Percentiles rank a stretch among this genome's conserved stretches.
These are phyloP conservation scores for Plebejus melissa DNA, from an alignment of 2,888 invertebrate genomes.

Conservation along the genomic window DNA sequence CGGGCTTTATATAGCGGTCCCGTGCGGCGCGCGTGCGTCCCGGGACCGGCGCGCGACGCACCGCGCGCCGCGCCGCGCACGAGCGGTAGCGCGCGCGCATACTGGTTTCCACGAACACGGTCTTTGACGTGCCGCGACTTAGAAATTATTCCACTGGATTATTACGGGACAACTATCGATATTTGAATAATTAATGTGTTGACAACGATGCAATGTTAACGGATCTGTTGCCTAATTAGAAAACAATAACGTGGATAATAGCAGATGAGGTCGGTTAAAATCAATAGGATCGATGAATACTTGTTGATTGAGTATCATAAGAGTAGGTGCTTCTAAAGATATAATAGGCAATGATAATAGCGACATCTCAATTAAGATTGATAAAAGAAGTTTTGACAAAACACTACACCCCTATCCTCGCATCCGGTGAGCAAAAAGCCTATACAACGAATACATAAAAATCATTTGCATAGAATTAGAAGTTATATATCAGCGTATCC, in stretches of 20 bases:
- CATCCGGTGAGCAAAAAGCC: conserved; percentile 11
- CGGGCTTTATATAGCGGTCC: conserved; percentile 61
- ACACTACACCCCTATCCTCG: conserved; percentile 37
- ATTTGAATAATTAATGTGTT: conserved; percentile 18
- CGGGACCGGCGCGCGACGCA: conserved; percentile 54
- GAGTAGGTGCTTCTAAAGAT: not conserved
- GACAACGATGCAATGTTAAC: conserved; percentile 7
- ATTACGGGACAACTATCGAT: conserved; percentile 14
- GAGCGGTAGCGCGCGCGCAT: conserved; percentile 67
- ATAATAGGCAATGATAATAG: not conserved
- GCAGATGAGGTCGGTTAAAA: not conserved
- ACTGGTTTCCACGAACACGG: conserved; percentile 68
- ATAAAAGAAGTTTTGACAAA: conserved; percentile 34
- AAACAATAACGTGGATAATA: conserved; percentile 2
- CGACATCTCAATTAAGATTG: not conserved
- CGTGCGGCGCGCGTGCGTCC: conserved; percentile 46
- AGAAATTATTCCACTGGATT: conserved; percentile 32
- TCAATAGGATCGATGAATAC: not conserved
- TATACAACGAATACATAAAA: not conserved
- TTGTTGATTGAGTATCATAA: not conserved
- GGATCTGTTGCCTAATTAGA: not conserved
- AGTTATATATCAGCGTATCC: conserved; percentile 12
- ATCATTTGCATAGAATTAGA: conserved; percentile 23
- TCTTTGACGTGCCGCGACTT: conserved; percentile 69
- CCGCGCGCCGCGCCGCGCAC: conserved; percentile 66